Percentiles rank a stretch among this genome's conserved stretches.
Conservation (phyloP, 2,113 vertebrate species). For the Zapus hudsonius region DNA sequence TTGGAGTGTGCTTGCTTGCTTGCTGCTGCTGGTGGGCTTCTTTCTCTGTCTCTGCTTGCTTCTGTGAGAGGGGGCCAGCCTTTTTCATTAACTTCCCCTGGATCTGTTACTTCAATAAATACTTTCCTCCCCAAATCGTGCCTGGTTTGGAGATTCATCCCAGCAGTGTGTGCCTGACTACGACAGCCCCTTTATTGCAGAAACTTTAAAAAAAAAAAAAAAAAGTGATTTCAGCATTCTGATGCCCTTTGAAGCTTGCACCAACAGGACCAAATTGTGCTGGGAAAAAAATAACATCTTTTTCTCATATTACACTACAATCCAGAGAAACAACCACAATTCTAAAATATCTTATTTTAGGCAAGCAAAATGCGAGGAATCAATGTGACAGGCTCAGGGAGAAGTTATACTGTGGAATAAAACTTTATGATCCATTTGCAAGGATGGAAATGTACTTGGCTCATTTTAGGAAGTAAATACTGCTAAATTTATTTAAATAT, state of each 20-base stretch:
- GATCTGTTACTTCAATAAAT: too few relatives aligned
- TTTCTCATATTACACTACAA: constrained; percentile 48
- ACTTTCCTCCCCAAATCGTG: too few relatives aligned
- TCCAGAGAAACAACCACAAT: constrained; percentile 46
- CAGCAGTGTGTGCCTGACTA: too few relatives aligned
- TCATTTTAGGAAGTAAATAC: constrained; percentile 74
- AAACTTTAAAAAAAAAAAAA: too few relatives aligned
- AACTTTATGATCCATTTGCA: constrained; percentile 78
- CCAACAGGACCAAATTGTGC: constrained; percentile 51
- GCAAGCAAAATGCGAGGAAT: constrained; percentile 70
- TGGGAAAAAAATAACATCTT: constrained; percentile 57
- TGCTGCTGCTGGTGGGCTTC: too few relatives aligned
- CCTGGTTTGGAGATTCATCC: too few relatives aligned
- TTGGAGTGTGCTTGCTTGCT: too few relatives aligned
- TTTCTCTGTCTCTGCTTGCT: too few relatives aligned
- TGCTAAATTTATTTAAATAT: constrained; percentile 75
- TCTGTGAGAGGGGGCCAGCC: too few relatives aligned
- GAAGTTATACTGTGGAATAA: constrained; percentile 69
- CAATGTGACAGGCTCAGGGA: constrained; percentile 65
- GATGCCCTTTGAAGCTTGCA: constrained; percentile 55
- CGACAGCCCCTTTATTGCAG: too few relatives aligned
- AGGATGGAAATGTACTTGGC: constrained; percentile 58
- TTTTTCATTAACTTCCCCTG: too few relatives aligned
- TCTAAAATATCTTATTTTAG: constrained; percentile 69
- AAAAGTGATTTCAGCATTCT: constrained; percentile 52